Evolutionary conservation across 2,888 invertebrate species (phyloP).

Genomic region (Ophion ventricosus): DNA sequence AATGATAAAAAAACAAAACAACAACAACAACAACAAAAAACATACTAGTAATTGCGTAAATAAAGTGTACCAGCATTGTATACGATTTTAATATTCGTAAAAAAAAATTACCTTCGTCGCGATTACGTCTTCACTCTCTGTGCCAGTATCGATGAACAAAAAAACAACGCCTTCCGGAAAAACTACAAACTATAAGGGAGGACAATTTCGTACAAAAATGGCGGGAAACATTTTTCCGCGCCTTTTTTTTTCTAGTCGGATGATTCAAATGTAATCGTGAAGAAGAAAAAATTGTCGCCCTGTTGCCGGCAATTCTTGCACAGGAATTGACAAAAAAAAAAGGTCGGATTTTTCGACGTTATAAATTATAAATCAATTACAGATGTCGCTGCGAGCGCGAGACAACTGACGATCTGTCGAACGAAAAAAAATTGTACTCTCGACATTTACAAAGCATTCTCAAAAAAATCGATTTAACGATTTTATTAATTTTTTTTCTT

Average conservation of each 20-base stretch:
- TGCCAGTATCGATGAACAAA: too few species aligned
- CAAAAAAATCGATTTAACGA: neutral
- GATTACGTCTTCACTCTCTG: neutral
- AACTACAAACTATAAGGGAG: neutral
- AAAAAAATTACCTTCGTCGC: constrained; percentile 1
- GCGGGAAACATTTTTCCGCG: neutral
- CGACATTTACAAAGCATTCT: neutral
- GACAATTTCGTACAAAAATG: neutral
- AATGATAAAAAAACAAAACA: constrained; percentile 75
- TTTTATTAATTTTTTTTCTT: neutral
- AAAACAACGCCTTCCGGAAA: too few species aligned
- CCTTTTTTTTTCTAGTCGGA: neutral
- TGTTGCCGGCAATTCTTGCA: neutral
- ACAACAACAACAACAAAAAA: too few species aligned
- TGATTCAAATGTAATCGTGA: neutral
- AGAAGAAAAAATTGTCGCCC: neutral
- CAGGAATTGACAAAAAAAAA: too few species aligned
- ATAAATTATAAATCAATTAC: neutral
- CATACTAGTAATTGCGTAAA: constrained; percentile 77
- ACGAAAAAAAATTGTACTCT: neutral
- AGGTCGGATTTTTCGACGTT: neutral
- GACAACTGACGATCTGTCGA: neutral
- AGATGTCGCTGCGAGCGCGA: neutral
- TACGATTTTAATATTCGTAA: constrained; percentile 49
- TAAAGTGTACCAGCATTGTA: constrained; percentile 83